phyloP scores from a whole-genome alignment of 2,888 invertebrate genomes.

The Autographa gamma region DNA sequence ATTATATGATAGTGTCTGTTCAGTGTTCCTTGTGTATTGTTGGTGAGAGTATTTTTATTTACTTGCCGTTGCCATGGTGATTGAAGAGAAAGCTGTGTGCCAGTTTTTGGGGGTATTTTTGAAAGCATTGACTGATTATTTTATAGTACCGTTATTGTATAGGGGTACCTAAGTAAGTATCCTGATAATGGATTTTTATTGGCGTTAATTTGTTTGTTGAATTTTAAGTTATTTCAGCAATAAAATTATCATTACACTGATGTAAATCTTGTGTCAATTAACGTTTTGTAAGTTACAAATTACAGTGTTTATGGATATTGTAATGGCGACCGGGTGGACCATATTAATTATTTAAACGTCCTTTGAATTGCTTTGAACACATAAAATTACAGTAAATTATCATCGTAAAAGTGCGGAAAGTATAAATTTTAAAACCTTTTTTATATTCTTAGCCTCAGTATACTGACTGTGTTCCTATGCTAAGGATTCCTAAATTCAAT shows the following conservation, averaged over 20 bases:
- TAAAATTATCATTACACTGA: not conserved
- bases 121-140: not conserved
- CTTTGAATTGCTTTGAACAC: too few relatives aligned
- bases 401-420: too few relatives aligned
- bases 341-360: not conserved
- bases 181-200: not conserved
- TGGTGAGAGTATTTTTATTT: constrained; percentile 40
- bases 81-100: constrained; percentile 1
- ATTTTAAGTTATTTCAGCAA: not conserved
- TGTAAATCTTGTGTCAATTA: not conserved
- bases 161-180: not conserved
- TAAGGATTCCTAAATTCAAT: too few relatives aligned
- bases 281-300: not conserved
- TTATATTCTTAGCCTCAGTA: too few relatives aligned
- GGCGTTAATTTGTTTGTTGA: not conserved
- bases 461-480: too few relatives aligned
- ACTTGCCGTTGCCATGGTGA: constrained; percentile 30
- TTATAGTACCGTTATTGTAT: not conserved
- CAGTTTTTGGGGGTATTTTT: not conserved
- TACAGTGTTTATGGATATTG: not conserved
- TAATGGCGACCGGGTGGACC: not conserved
- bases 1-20: constrained; percentile 46
- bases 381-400: too few relatives aligned
- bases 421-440: too few relatives aligned
- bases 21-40: constrained; percentile 39